phyloP scores from a whole-genome alignment of 2,888 invertebrate genomes.

The Hydroisotoma schaefferi region DNA sequence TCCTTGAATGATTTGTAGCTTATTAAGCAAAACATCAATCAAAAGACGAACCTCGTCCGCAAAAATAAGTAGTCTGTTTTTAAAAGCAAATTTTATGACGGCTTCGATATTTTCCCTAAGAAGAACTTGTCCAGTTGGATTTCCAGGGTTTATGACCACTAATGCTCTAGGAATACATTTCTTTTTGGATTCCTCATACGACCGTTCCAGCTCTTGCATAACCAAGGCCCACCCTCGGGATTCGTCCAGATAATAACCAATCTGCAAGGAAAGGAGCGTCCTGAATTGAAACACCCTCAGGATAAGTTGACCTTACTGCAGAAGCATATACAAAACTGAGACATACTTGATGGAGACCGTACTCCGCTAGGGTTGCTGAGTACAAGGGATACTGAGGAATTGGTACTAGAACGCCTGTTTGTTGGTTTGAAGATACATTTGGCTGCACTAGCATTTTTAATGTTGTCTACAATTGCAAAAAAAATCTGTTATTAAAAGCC shows the following conservation, averaged over 20 bases:
- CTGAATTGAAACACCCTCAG: no score
- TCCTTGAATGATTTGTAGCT: background rate
- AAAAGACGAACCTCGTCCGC: background rate
- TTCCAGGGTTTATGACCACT: background rate
- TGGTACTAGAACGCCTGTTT: background rate
- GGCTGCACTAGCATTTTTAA: background rate
- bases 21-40: no score
- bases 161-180: background rate
- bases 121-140: background rate
- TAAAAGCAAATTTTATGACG: background rate
- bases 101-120: background rate
- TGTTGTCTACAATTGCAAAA: background rate
- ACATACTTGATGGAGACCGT: background rate
- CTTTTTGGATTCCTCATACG: background rate
- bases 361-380: background rate
- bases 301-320: no score
- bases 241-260: background rate
- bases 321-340: no score
- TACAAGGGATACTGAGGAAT: background rate
- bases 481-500: background rate
- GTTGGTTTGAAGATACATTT: background rate
- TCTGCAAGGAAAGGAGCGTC: no score
- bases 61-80: background rate
- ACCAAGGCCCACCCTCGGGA: background rate
- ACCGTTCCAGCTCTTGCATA: background rate